phyloP scores from a whole-genome alignment of 2,888 invertebrate genomes.

The Flexamia atlantica region DNA sequence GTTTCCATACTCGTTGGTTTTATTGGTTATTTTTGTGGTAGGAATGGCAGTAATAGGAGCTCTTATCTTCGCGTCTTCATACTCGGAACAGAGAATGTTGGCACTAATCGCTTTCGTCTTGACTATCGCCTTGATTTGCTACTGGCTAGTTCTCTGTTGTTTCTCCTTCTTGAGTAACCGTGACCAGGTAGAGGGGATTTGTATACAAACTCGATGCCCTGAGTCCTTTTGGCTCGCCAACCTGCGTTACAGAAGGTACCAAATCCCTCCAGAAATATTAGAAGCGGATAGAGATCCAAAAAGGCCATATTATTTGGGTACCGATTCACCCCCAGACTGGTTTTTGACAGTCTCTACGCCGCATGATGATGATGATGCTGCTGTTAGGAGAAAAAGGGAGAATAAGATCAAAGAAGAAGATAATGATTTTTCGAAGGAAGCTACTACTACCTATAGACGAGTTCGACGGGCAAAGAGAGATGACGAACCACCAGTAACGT shows the following conservation, averaged over 20 bases:
- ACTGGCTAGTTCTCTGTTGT: background rate
- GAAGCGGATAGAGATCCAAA: too few relatives aligned
- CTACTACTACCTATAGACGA: too few relatives aligned
- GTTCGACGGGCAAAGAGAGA: too few relatives aligned
- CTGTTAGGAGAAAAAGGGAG: too few relatives aligned
- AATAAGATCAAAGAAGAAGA: too few relatives aligned
- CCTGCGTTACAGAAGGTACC: background rate
- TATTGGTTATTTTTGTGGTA: background rate
- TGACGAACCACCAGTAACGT: too few relatives aligned
- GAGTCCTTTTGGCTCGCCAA: constrained; percentile 35
- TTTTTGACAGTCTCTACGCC: too few relatives aligned
- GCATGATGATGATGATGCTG: too few relatives aligned
- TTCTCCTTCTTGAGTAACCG: background rate
- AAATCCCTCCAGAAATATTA: too few relatives aligned
- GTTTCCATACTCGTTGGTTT: background rate
- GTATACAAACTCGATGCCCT: background rate
- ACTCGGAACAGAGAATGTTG: background rate
- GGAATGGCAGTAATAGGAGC: background rate
- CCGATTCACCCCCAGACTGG: too few relatives aligned
- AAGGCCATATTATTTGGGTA: too few relatives aligned
- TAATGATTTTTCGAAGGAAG: too few relatives aligned
- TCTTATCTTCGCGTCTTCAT: background rate
- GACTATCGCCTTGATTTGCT: background rate
- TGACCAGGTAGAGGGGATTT: background rate
- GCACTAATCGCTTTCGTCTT: background rate